Evolutionary conservation across 2,888 invertebrate species (phyloP), one percentile per base, ranked within the genome.

Genomic region (Suillia variegata): DNA sequence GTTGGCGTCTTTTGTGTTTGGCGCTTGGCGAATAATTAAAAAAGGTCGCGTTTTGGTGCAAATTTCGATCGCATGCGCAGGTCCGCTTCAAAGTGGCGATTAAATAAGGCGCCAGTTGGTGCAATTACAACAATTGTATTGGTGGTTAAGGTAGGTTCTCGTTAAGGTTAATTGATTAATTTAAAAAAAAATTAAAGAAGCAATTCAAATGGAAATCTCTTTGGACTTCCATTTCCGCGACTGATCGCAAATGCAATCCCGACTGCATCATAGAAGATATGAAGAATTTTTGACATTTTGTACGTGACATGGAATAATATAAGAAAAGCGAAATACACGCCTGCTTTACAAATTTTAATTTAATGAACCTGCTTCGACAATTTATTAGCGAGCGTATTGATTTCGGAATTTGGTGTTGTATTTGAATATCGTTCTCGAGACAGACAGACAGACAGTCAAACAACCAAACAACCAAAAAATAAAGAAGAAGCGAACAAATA

Each of bases 321-420:
- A n/a, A n/a, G n/a, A n/a, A n/a, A n/a, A n/a, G n/a, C n/a, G 26
- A 8, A 38, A 38, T 38, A 38, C 38, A n/a, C 38, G 4, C 38
- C 38, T 13, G 38, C 31, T 31, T 31, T 38, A 38, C 15, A 38
- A 38, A 45, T 6, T 56, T 49, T 70, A 70, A 78, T 79, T 79
- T 79, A 80, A 79, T 78, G 79, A 77, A 80, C 75, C 77, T 77
- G 74, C 76, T 75, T 74, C 68, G 75, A 77, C 72, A 80, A 81
- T 81, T 81, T 81, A 81, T 81, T 80, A 71, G 74, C 71, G 64
- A 77, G 70, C 79, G 80, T 81, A 81, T 81, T 81, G 81, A 81
- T 81, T 81, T 80, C 80, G 80, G 79, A 80, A 70, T 80, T 78
- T 76, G 73, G 63, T 62, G 62, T 33, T 48, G 33, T 15, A 20